Conservation (phyloP, 2,797 vertebrate genomes). For the Microctenopoma stevenorrisi region DNA sequence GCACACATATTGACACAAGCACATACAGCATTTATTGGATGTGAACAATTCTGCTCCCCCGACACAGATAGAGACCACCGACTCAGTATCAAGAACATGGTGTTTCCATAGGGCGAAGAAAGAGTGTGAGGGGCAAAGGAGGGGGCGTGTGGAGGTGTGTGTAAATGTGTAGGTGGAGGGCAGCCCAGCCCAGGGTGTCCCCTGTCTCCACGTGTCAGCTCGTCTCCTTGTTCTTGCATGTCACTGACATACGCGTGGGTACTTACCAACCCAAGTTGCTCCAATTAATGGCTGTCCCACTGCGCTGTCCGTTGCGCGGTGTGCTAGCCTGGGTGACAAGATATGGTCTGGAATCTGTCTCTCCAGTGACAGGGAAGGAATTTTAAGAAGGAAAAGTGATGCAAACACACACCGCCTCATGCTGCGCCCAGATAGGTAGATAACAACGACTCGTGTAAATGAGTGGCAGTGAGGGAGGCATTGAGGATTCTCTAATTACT, state of each 20-base stretch:
- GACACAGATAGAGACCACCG: slow-evolving; percentile 72
- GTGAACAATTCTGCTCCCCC: slow-evolving; percentile 50
- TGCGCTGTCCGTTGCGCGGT: slow-evolving; percentile 88
- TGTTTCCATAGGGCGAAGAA: slow-evolving; percentile 71
- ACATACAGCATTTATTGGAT: slow-evolving; percentile 25
- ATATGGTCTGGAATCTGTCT: slow-evolving; percentile 96
- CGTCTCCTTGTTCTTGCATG: slow-evolving; percentile 81
- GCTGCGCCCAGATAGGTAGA: slow-evolving; percentile 81
- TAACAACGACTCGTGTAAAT: slow-evolving; percentile 83
- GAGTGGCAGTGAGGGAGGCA: slow-evolving; percentile 86
- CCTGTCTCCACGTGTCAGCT: slow-evolving; percentile 83
- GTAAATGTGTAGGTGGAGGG: slow-evolving; percentile 24
- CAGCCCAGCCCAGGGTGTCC: slow-evolving; percentile 74
- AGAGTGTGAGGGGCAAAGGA: slow-evolving; percentile 47
- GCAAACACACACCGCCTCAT: slow-evolving; percentile 77
- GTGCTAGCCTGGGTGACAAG: slow-evolving; percentile 91
- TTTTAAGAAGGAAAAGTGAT: slow-evolving; percentile 79
- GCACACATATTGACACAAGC: slow-evolving; percentile 7
- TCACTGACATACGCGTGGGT: slow-evolving; percentile 86
- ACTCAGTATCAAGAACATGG: slow-evolving; percentile 72
- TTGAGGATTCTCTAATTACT: slow-evolving; percentile 88
- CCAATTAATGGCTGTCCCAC: slow-evolving; percentile 98
- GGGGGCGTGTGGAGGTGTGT: slow-evolving; percentile 40
- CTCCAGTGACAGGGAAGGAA: slow-evolving; percentile 91
- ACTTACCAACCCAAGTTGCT: slow-evolving; percentile 91